Conservation (phyloP, 92 coral and sea anemone species). For the Muricea muricata region DNA sequence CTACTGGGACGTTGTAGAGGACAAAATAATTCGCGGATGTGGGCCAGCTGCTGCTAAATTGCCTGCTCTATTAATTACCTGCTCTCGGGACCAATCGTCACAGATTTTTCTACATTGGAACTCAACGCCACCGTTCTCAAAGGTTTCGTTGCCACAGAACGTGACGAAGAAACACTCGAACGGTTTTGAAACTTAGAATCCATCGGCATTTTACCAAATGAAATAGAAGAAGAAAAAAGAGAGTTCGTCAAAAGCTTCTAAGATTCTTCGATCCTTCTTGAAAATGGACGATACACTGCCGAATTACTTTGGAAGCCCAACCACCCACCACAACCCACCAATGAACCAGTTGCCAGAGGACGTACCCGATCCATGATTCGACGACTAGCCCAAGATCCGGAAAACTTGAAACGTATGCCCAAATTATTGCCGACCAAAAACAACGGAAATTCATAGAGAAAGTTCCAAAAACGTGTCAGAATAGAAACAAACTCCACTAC, state of each 20-base stretch:
- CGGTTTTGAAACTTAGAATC: neutral
- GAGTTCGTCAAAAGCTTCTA: neutral
- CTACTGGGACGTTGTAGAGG: neutral
- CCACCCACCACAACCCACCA: neutral
- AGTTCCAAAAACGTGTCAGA: neutral
- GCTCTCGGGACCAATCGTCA: neutral
- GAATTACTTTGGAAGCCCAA: neutral
- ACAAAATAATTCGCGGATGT: neutral
- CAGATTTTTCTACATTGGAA: neutral
- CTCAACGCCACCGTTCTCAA: neutral
- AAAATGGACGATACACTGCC: neutral
- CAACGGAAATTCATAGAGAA: neutral
- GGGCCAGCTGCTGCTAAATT: conserved; percentile 25
- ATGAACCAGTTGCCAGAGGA: neutral
- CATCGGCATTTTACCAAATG: neutral
- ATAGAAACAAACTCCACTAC: neutral
- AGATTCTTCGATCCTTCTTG: neutral
- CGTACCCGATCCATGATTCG: neutral
- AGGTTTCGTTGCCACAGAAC: neutral
- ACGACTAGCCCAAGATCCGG: neutral
- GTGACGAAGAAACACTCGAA: neutral
- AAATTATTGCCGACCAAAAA: neutral
- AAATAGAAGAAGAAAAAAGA: neutral
- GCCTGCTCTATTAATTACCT: conserved; percentile 22
- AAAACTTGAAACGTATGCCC: neutral